These are phyloP conservation scores for Mus spretus DNA, from an alignment of 2,797 vertebrate genomes.

Conservation along the genomic window DNA sequence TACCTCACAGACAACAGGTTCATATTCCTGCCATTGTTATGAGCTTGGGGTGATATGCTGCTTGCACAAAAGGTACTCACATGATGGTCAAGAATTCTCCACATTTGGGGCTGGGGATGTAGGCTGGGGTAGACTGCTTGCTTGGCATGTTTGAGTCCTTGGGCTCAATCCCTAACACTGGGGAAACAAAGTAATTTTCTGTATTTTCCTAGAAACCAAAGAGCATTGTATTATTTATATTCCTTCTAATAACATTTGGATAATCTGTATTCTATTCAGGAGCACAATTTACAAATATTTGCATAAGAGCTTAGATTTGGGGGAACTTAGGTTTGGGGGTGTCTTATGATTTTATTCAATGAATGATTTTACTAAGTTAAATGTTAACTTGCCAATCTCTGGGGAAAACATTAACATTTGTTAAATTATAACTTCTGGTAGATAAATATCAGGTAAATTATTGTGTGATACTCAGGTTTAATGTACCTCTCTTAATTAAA, in stretches of 20 bases:
- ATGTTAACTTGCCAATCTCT: conserved; percentile 29
- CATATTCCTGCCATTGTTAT: not conserved
- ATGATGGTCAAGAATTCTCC: not conserved
- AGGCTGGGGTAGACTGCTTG: not conserved
- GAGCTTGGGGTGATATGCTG: not conserved
- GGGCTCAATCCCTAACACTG: not conserved
- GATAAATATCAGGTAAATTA: conserved; percentile 48
- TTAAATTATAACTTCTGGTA: conserved; percentile 36
- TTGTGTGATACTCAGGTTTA: not conserved
- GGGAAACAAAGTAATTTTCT: not conserved
- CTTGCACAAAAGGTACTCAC: not conserved
- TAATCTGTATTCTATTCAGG: not conserved
- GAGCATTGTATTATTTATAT: not conserved
- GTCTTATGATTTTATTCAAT: conserved; percentile 36
- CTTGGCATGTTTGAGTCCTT: not conserved
- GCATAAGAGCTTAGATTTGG: not conserved
- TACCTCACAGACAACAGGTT: not conserved
- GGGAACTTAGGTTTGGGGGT: not conserved
- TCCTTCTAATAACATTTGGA: not conserved
- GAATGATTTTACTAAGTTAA: conserved; percentile 41
- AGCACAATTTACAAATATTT: conserved; percentile 30
- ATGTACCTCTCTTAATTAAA: not conserved
- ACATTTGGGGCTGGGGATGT: not conserved
- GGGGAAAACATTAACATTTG: not conserved
- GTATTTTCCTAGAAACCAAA: conserved; percentile 50